Conservation (phyloP, 2,888 invertebrate genomes). For the Clusia tigrina region DNA sequence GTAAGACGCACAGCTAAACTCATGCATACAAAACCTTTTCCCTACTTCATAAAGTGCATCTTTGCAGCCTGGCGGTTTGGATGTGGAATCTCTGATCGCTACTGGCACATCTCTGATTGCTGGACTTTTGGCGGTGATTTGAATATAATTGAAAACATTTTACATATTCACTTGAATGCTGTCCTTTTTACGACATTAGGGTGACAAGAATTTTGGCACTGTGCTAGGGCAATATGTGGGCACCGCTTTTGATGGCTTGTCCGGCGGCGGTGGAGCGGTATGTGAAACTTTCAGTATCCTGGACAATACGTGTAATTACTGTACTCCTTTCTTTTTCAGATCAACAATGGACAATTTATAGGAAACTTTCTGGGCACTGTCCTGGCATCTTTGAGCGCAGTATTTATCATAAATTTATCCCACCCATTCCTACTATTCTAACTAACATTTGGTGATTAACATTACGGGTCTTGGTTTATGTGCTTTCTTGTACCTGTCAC, state of each 20-base stretch:
- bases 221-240: constrained; percentile 62
- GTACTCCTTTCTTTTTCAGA: constrained; percentile 43
- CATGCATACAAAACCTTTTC: constrained; percentile 2
- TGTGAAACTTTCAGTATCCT: constrained; percentile 18
- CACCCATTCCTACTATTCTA: constrained; percentile 2
- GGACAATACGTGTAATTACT: background rate
- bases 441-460: constrained; percentile 29
- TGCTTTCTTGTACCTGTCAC: background rate
- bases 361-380: constrained; percentile 63
- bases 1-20: constrained; percentile 44
- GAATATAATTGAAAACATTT: background rate
- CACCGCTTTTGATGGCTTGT: constrained; percentile 61
- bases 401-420: constrained; percentile 45
- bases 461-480: constrained; percentile 17
- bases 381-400: constrained; percentile 62
- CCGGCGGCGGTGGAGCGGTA: constrained; percentile 64
- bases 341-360: constrained; percentile 62
- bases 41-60: background rate
- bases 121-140: constrained; percentile 52
- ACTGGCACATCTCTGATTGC: constrained; percentile 59
- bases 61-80: constrained; percentile 60
- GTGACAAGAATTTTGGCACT: constrained; percentile 62
- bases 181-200: constrained; percentile 37
- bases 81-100: constrained; percentile 57
- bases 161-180: background rate